Evolutionary conservation across 1,140 invertebrate genomes (phyloP), one percentile per base, ranked within the genome.

Genomic region (Chelonus insularis): DNA sequence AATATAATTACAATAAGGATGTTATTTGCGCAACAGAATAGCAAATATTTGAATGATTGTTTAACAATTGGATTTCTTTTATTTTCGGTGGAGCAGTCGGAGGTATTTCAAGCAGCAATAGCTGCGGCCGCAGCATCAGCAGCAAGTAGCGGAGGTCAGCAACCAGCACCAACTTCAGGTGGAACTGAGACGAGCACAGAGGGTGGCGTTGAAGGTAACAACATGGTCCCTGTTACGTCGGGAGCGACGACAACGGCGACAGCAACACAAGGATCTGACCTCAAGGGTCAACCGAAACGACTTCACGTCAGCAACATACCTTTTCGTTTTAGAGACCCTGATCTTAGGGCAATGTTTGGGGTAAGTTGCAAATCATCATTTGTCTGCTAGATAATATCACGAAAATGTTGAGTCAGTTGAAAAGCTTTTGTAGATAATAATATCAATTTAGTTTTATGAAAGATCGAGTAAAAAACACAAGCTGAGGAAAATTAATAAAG

Each of bases 231-330:
- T 57, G 81, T 80, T 45, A 82, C 81, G 57, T 83, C 83, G 11
- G 81, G 82, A 29, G 75, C 83, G 29, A 81, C 79, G 63, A 82
- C 81, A 56, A 79, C 79, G 1, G 79, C 77, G 1, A 81, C 80
- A 51, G 80, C 67, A 34, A 77, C 76, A 67, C 77, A 80, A 60
- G 72, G 72, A 23, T 70, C 69, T 41, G 79, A 82, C 67, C 71
- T 80, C 66, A 87, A 87, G 74, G 86, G 83, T 68, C 91, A 91
- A 78, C 91, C 91, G 37, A 96, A 95, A 80, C 86, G 91, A 72
- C 86, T 94, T 63, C 94, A 96, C 76, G 95, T 99, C 72, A 98
- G 96, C 75, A 99, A 99, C 86, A 99, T 99, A 87, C 97, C 97
- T 66, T 99, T 99, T 85, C 86, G 96, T 76, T 99, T 98, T 84